Percentiles rank a stretch among this genome's conserved stretches.
phyloP scores from a whole-genome alignment of 2,888 invertebrate species.

The Agrotis ipsilon region DNA sequence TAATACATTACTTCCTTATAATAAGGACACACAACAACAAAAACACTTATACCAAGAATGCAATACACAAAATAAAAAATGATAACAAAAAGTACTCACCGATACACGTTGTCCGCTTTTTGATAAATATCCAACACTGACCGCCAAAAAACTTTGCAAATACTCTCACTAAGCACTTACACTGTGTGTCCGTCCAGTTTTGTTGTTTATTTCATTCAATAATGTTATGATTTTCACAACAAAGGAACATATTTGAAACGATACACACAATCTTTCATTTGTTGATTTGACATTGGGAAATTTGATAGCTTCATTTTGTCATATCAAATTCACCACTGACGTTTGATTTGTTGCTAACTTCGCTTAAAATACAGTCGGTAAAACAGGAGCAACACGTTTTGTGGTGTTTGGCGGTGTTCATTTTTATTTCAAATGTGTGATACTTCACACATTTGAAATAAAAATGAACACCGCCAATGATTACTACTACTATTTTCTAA shows the following conservation, averaged over 20 bases:
- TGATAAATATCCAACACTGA: conserved; percentile 13
- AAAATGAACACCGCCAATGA: no score
- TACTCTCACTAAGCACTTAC: conserved; percentile 40
- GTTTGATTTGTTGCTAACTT: conserved; percentile 10
- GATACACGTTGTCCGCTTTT: conserved; percentile 27
- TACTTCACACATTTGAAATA: no score
- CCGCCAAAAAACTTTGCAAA: conserved; percentile 17
- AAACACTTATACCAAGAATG: conserved; percentile 19
- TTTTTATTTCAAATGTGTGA: no score
- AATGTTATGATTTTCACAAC: conserved; percentile 44
- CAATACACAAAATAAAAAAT: conserved; percentile 49
- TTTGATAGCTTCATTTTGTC: conserved; percentile 40
- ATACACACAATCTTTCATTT: conserved; percentile 31
- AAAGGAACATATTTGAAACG: conserved; percentile 16
- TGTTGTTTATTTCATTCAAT: conserved; percentile 56
- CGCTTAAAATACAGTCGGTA: conserved; percentile 21
- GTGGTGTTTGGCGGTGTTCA: no score
- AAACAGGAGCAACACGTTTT: conserved; percentile 15
- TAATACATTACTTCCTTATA: conserved; percentile 25
- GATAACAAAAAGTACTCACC: conserved; percentile 61
- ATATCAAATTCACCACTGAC: neutral
- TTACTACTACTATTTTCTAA: no score
- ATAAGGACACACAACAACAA: conserved; percentile 21
- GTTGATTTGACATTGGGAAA: conserved; percentile 51
- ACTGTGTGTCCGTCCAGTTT: conserved; percentile 25